These are phyloP conservation scores for Aselliscus stoliczkanus DNA, from an alignment of 2,797 vertebrate species.

Conservation along the genomic window DNA sequence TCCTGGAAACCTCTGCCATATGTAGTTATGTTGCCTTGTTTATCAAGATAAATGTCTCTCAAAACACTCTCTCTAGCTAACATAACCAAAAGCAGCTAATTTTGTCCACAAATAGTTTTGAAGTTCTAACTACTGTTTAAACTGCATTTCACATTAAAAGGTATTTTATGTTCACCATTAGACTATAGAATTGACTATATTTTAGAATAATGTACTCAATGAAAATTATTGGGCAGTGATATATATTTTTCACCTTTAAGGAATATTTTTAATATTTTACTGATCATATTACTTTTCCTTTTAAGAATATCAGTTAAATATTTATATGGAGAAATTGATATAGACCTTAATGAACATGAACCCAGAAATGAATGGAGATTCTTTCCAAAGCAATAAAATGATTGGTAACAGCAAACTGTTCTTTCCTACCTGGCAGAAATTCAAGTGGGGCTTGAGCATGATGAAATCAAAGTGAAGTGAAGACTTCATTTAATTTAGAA, in stretches of 20 bases:
- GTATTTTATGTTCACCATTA: constrained; percentile 11
- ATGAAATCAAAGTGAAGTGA: background rate
- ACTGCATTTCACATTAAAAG: constrained; percentile 4
- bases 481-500: background rate
- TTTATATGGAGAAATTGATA: background rate
- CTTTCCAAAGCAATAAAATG: background rate
- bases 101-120: background rate
- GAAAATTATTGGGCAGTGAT: background rate
- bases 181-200: background rate
- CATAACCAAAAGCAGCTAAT: background rate
- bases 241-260: background rate
- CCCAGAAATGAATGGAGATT: background rate
- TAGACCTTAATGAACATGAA: background rate
- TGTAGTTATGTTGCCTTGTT: background rate
- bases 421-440: background rate
- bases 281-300: background rate
- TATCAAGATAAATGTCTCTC: background rate
- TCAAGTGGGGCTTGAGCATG: background rate
- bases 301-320: background rate
- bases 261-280: constrained; percentile 3
- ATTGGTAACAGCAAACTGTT: background rate
- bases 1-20: background rate
- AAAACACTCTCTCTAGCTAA: background rate
- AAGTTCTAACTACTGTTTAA: background rate
- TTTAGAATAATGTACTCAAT: background rate